Conservation (phyloP, 2,888 invertebrate genomes). For the Baronia brevicornis region DNA sequence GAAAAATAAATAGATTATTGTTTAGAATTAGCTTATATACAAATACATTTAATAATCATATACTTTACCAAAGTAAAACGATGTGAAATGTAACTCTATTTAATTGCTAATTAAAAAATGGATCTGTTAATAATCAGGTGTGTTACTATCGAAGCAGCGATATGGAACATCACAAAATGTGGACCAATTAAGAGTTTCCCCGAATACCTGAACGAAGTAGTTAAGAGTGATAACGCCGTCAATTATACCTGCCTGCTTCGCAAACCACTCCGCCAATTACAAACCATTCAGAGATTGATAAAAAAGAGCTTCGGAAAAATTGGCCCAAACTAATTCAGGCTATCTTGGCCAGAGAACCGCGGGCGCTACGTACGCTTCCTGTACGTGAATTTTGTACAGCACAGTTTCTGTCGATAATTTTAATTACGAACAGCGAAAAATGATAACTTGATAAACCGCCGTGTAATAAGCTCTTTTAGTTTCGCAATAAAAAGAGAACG, state of each 20-base stretch:
- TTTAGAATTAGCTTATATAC: too few relatives aligned
- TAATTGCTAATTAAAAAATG: slow-evolving; percentile 60
- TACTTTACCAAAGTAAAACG: slow-evolving; percentile 23
- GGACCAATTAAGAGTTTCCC: slow-evolving; percentile 73
- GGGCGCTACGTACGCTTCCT: slow-evolving; percentile 39
- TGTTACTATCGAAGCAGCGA: slow-evolving; percentile 68
- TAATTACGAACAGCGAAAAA: slow-evolving; percentile 48
- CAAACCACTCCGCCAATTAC: slow-evolving; percentile 62
- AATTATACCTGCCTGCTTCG: slow-evolving; percentile 58
- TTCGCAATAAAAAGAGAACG: slow-evolving; percentile 34
- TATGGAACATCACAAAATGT: slow-evolving; percentile 68
- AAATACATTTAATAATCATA: not conserved
- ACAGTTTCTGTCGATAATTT: slow-evolving; percentile 46
- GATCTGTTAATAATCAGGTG: slow-evolving; percentile 64
- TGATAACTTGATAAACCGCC: slow-evolving; percentile 34
- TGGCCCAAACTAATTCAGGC: slow-evolving; percentile 63
- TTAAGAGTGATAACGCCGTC: slow-evolving; percentile 70
- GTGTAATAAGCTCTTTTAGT: slow-evolving; percentile 21
- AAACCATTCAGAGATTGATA: slow-evolving; percentile 65
- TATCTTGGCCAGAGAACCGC: slow-evolving; percentile 49
- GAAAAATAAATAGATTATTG: too few relatives aligned
- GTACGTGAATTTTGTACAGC: slow-evolving; percentile 41
- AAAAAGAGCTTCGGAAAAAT: slow-evolving; percentile 67
- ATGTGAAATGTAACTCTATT: slow-evolving; percentile 30
- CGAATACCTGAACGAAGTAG: slow-evolving; percentile 65